Percentiles rank a stretch among this genome's conserved stretches.
phyloP scores from a whole-genome alignment of 2,113 vertebrate genomes.

The Setophaga kirtlandii region DNA sequence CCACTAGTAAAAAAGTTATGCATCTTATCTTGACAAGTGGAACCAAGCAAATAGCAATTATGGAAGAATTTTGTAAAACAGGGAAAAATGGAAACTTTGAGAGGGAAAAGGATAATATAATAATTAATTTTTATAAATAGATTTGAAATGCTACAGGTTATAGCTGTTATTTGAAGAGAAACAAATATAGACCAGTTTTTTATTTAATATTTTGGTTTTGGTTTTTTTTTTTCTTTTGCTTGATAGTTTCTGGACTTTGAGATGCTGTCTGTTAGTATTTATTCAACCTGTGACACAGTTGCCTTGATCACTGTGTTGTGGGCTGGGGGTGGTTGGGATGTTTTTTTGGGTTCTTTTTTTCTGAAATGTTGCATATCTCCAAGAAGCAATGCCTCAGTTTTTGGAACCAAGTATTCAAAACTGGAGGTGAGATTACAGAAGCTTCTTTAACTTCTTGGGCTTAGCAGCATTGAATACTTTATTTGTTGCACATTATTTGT shows the following conservation, averaged over 20 bases:
- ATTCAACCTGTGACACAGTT: not conserved
- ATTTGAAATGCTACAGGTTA: not conserved
- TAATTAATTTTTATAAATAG: not conserved
- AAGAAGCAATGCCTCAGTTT: not conserved
- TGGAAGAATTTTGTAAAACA: not conserved
- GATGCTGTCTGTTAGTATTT: not conserved
- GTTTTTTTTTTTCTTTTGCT: not conserved
- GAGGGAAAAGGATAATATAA: not conserved
- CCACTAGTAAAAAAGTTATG: not conserved
- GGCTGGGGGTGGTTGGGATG: accelerated
- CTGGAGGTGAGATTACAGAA: not conserved
- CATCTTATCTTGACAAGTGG: not conserved
- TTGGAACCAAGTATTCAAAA: not conserved
- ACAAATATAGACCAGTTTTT: not conserved
- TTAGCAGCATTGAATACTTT: not conserved
- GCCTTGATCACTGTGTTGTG: not conserved
- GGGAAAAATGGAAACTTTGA: not conserved
- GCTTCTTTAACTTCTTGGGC: not conserved
- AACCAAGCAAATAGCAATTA: not conserved
- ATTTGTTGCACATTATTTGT: conserved; percentile 14
- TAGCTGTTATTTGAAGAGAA: not conserved
- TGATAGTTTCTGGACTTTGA: not conserved
- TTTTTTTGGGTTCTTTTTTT: not conserved
- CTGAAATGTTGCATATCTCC: not conserved
- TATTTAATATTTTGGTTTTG: not conserved